Base-by-base conservation (phyloP, 2,888 invertebrate species). In the Chydorus sphaericus region DNA sequence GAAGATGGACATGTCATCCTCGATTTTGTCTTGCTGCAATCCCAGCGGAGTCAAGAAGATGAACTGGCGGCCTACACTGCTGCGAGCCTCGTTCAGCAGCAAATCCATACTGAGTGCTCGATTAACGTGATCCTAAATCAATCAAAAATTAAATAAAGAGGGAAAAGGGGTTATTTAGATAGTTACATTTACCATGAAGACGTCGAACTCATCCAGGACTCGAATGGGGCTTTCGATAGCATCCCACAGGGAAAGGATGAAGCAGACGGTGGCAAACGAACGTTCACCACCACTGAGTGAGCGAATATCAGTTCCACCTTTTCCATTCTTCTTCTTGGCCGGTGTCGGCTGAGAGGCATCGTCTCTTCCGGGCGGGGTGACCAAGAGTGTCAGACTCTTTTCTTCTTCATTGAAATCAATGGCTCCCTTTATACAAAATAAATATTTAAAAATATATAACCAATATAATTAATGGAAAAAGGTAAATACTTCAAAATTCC, bases 191-290 rank as follows among this genome's bases (percentile, higher is more conserved):
- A 87, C 92, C 85, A 96, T 93, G 67, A 89, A 96, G 0, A 96
- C 92, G 67, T 96, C 94, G 68, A 93, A 96, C 75, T 97, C 96
- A 70, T 96, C 96, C 63, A 96, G 75, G 69, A 92, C 82, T 75
- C 85, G 85, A 72, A 97, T 94, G 1, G 97, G 96, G 65, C 89
- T 80, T 65, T 86, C 83, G 65, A 90, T 85, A 61, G 85, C 84
- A 58, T 88, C 84, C 97, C 97, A 97, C 31, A 97, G 75, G 30
- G 94, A 80, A 71, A 94, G 80, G 61, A 97, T 79, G 69, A 96
- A 88, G 33, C 91, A 88, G 10, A 94, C 86, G 0, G 94, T 96
- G n/a, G 91, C 83, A 72, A 86, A 97, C 2, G 92, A 92, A 57
- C 92, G 78, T 73, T 97, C 97, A 5, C 97, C 97, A 37, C 97